phyloP scores from a whole-genome alignment of 2,797 vertebrate species.

The Microchirus variegatus region DNA sequence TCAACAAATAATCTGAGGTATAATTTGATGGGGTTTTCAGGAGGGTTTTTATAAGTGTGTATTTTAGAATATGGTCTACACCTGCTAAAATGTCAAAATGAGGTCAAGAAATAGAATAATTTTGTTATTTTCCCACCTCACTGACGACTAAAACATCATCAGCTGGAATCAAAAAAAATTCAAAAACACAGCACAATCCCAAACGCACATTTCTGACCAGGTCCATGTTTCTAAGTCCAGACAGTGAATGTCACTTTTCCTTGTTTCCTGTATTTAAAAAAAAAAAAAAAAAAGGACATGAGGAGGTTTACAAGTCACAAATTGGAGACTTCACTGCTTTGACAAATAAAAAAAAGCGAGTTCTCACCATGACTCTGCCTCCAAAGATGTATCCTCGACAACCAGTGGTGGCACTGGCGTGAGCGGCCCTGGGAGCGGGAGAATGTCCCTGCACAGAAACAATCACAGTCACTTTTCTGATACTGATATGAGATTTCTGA shows the following conservation, averaged over 20 bases:
- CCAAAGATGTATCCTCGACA: slow-evolving; percentile 91
- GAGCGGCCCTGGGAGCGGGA: slow-evolving; percentile 92
- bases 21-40: too few relatives aligned
- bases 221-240: slow-evolving; percentile 91
- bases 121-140: too few relatives aligned
- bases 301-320: neutral
- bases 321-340: neutral
- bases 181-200: slow-evolving; percentile 27
- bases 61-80: too few relatives aligned
- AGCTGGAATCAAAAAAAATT: neutral
- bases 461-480: neutral
- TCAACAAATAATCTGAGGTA: too few relatives aligned
- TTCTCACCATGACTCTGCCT: slow-evolving; percentile 91
- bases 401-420: slow-evolving; percentile 86
- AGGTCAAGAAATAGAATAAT: too few relatives aligned
- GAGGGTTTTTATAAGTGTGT: too few relatives aligned
- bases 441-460: slow-evolving; percentile 79
- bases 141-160: neutral
- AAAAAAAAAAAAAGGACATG: neutral
- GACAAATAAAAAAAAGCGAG: neutral
- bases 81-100: too few relatives aligned
- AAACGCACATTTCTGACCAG: slow-evolving; percentile 94
- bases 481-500: too few relatives aligned
- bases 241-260: slow-evolving; percentile 90
- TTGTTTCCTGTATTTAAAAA: slow-evolving; percentile 87